Conservation (phyloP, 1,140 invertebrate species). For the Oryctes rhinoceros region DNA sequence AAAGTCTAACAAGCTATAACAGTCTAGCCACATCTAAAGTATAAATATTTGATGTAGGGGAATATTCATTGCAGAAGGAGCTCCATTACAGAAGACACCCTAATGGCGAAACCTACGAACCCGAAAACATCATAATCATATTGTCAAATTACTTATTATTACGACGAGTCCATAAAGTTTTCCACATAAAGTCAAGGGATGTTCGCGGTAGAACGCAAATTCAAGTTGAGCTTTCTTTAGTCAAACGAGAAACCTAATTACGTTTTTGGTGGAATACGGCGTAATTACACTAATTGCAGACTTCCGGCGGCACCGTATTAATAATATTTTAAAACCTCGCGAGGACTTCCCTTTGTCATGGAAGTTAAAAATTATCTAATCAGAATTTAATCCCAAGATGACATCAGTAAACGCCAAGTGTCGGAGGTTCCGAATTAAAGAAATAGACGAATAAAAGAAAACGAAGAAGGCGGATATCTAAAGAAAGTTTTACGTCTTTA, state of each 20-base stretch:
- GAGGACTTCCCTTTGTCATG: background rate
- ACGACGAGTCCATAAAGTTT: background rate
- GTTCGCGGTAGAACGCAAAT: background rate
- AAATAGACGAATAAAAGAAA: background rate
- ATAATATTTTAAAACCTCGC: background rate
- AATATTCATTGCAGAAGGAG: too few species aligned
- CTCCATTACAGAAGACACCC: too few species aligned
- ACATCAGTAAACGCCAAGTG: background rate
- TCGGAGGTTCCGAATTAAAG: background rate
- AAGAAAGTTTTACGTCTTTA: background rate
- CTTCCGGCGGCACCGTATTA: background rate
- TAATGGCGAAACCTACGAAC: background rate
- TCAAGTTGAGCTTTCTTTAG: background rate
- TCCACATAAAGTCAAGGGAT: background rate
- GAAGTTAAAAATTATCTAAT: slow-evolving; percentile 13
- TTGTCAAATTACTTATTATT: background rate
- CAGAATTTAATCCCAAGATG: slow-evolving; percentile 14
- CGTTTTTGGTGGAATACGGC: background rate
- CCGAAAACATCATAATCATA: background rate
- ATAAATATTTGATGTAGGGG: too few species aligned
- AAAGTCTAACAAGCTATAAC: too few species aligned
- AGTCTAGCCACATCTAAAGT: too few species aligned
- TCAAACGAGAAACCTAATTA: slow-evolving; percentile 11
- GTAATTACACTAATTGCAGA: slow-evolving; percentile 7
- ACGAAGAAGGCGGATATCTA: background rate